Evolutionary conservation across 2,113 vertebrate species (phyloP).

Genomic region (Trochalopteron elliotii): DNA sequence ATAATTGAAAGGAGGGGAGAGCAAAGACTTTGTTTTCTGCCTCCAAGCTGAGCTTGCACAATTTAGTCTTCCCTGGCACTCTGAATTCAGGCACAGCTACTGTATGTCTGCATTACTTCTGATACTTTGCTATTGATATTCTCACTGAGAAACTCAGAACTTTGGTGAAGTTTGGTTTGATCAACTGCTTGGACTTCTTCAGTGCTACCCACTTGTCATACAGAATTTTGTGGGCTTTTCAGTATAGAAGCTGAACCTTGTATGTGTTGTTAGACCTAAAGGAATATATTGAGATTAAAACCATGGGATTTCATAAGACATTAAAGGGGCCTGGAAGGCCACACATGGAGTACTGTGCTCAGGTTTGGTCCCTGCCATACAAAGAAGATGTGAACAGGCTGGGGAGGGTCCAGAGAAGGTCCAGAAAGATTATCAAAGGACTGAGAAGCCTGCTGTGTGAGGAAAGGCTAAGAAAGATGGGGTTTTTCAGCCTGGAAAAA

Average conservation of each 20-base stretch:
- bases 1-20: accelerated
- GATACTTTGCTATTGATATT: not conserved
- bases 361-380: not conserved
- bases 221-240: not conserved
- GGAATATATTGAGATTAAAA: not conserved
- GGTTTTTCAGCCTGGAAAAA: not conserved
- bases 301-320: not conserved
- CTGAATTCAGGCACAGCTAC: not conserved
- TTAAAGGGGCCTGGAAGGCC: not conserved
- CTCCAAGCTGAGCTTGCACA: not conserved
- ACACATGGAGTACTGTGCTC: not conserved
- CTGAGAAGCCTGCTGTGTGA: not conserved
- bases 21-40: not conserved
- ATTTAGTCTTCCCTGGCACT: not conserved
- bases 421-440: not conserved
- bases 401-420: not conserved
- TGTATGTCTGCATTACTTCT: not conserved
- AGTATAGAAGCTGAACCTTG: not conserved
- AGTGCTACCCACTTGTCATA: not conserved
- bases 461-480: not conserved
- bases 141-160: not conserved
- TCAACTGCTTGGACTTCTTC: not conserved
- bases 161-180: not conserved
- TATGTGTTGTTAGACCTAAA: not conserved
- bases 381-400: not conserved